These are phyloP conservation scores for Carterocephalus palaemon DNA, from an alignment of 2,888 invertebrate species.

Conservation along the genomic window DNA sequence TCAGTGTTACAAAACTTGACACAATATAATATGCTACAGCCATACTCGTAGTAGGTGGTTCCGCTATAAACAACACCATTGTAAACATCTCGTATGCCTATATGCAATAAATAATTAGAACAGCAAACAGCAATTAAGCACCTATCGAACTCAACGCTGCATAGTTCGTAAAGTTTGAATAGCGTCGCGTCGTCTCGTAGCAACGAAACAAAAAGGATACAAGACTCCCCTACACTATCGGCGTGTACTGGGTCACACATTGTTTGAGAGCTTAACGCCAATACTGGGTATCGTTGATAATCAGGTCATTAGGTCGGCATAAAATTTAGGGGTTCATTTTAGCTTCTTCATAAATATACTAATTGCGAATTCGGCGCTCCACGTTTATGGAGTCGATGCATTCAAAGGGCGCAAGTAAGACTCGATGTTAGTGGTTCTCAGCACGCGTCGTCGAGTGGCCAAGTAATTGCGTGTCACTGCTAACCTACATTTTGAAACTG, in stretches of 20 bases:
- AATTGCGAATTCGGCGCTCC: not conserved
- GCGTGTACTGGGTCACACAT: constrained; percentile 18
- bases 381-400: constrained; percentile 3
- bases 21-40: no score
- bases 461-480: constrained; percentile 61
- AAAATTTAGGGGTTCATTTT: constrained; percentile 8
- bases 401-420: constrained; percentile 24
- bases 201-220: constrained; percentile 26
- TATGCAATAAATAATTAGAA: not conserved
- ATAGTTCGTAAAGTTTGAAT: constrained; percentile 6
- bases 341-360: constrained; percentile 1
- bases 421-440: constrained; percentile 27
- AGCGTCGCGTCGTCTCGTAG: constrained; percentile 23
- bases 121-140: no score
- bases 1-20: no score
- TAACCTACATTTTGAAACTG: constrained; percentile 66
- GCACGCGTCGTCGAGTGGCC: constrained; percentile 36
- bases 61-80: no score
- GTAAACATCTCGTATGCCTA: no score
- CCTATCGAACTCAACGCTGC: no score
- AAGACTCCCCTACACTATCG: not conserved
- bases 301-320: constrained; percentile 33
- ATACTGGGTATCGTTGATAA: constrained; percentile 15
- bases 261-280: constrained; percentile 2
- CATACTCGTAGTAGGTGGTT: no score